Evolutionary conservation across 2,888 invertebrate species (phyloP).

Genomic region (Amorpha juglandis): DNA sequence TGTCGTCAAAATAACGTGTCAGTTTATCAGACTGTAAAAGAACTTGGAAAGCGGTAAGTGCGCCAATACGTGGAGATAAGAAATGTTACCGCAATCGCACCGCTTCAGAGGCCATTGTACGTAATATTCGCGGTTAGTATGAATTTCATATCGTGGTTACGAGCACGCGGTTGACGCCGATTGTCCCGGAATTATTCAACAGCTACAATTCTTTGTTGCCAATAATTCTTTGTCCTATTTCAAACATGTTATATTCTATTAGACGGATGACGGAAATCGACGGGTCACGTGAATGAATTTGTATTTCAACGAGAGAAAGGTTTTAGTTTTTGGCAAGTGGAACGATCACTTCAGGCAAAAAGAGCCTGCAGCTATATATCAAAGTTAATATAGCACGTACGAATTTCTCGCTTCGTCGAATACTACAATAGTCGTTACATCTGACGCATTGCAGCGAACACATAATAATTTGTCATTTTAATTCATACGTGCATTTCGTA

Average conservation of each 20-base stretch:
- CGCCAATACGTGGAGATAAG: conserved; percentile 68
- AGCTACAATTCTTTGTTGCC: conserved; percentile 40
- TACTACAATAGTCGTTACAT: conserved; percentile 17
- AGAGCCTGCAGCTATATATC: conserved; percentile 12
- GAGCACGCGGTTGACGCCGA: conserved; percentile 39
- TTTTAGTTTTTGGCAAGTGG: conserved; percentile 21
- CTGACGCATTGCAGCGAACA: conserved; percentile 23
- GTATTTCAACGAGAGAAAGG: conserved; percentile 10
- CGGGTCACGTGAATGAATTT: conserved; percentile 2
- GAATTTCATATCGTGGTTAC: conserved; percentile 57
- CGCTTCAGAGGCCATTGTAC: conserved; percentile 56
- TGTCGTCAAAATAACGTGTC: conserved; percentile 19
- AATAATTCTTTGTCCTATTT: conserved; percentile 41
- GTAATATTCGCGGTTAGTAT: conserved; percentile 56
- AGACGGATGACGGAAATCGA: neutral
- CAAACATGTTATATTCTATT: conserved; percentile 25
- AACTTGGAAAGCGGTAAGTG: conserved; percentile 59
- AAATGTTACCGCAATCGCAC: conserved; percentile 64
- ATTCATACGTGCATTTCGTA: conserved; percentile 11
- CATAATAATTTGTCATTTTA: conserved; percentile 23
- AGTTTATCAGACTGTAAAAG: conserved; percentile 27
- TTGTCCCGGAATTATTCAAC: conserved; percentile 48
- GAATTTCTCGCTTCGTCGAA: conserved; percentile 20
- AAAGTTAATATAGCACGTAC: conserved; percentile 17
- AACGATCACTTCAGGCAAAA: conserved; percentile 14